Evolutionary conservation across 2,113 vertebrate species (phyloP), one percentile per base, ranked within the genome.

Genomic region (Pachyramphus minor): DNA sequence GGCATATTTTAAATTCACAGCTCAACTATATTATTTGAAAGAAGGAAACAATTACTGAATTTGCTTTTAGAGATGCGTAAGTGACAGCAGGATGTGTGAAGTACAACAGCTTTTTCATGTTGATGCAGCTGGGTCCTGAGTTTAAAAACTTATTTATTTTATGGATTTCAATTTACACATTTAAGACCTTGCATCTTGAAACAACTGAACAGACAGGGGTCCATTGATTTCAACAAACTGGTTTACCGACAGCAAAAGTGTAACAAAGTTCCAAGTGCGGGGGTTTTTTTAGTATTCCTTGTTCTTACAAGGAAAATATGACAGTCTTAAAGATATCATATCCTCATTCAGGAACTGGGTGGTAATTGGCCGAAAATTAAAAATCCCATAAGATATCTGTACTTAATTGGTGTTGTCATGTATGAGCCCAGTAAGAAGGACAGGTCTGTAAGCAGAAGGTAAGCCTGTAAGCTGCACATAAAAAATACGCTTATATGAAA

Each of bases 1-100:
- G 63, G 11, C 2, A 1, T 58, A 55, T 87, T 88, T 84, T 24
- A 89, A 74, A 84, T 76, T 78, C 53, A 56, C 42, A n/a, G 28
- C 55, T 95, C 67, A 45, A 68, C 21, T 75, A 15, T 28, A 81
- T 28, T 41, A 62, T 64, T 84, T 85, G 74, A 77, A 92, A 93
- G 39, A 45, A 85, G 78, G 63, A 93, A 80, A 79, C 37, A 89
- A 85, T 91, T 89, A 92, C 49, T 76, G n/a, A 66, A 82, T 89
- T 90, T 59, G n/a, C 27, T 75, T 92, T 79, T 71, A 85, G 78
- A 89, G 82, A 55, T 35, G 45, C 5, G 23, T 42, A 60, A 74
- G 87, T 60, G 58, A 79, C 19, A 92, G 77, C 16, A 93, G 28
- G 50, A 64, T 27, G 27, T 56, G 45, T 22, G 19, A 84, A 62